Conservation (phyloP, 1,140 invertebrate genomes). For the Trigoniulus corallinus region DNA sequence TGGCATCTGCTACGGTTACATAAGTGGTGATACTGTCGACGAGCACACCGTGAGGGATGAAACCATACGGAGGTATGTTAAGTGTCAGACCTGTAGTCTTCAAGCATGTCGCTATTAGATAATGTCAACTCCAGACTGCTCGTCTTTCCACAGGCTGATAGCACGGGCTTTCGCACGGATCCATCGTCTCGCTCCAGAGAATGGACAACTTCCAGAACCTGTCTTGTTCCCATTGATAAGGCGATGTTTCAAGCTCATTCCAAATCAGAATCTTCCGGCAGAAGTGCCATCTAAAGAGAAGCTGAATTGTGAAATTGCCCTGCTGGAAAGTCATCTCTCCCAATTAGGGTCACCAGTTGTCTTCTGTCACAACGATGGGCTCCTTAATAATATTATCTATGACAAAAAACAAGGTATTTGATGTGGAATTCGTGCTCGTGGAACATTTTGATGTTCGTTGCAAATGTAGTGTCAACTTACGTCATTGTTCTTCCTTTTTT, state of each 20-base stretch:
- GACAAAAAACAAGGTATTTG: slow-evolving; percentile 39
- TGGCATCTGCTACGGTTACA: slow-evolving; percentile 83
- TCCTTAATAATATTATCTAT: slow-evolving; percentile 84
- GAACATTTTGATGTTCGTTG: slow-evolving; percentile 11
- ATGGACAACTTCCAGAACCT: neutral
- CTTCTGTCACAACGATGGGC: slow-evolving; percentile 93
- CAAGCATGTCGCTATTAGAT: neutral
- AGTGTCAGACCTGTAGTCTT: neutral
- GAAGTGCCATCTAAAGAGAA: slow-evolving; percentile 44
- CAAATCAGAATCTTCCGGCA: slow-evolving; percentile 43
- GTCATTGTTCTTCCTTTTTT: slow-evolving; percentile 11
- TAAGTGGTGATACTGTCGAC: slow-evolving; percentile 62
- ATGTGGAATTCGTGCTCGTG: neutral
- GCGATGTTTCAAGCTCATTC: neutral
- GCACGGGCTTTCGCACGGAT: neutral
- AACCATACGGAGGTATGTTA: slow-evolving; percentile 31
- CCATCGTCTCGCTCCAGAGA: neutral
- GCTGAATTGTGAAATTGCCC: slow-evolving; percentile 48
- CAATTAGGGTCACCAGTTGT: slow-evolving; percentile 61
- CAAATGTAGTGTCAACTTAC: slow-evolving; percentile 4
- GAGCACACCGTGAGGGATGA: slow-evolving; percentile 46
- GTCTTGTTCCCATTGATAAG: neutral
- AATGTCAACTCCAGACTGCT: neutral
- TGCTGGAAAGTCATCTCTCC: slow-evolving; percentile 45
- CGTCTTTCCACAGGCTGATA: neutral